Base-by-base conservation (phyloP, 2,888 invertebrate species). In the Venusia cambrica region DNA sequence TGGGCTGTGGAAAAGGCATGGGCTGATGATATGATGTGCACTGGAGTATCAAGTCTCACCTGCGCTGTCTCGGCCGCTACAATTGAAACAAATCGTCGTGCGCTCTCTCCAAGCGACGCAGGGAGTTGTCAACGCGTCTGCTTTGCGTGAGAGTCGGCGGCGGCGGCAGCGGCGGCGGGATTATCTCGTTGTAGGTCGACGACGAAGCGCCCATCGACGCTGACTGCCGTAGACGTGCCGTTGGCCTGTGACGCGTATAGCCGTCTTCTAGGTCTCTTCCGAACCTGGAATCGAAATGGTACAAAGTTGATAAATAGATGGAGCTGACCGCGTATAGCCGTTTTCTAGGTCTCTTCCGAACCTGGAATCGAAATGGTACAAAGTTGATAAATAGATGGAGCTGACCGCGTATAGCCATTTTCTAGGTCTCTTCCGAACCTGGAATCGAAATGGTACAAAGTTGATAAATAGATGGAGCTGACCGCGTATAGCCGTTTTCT, bases 1-100 rank as follows among this genome's bases (percentile, higher is more conserved):
- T n/a, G n/a, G n/a, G n/a, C n/a, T n/a, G n/a, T n/a, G n/a, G n/a
- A n/a, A n/a, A n/a, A n/a, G n/a, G n/a, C n/a, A n/a, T n/a, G n/a
- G n/a, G n/a, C n/a, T n/a, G n/a, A n/a, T n/a, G n/a, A n/a, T n/a
- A n/a, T n/a, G n/a, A n/a, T n/a, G n/a, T n/a, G n/a, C n/a, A n/a
- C n/a, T n/a, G n/a, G n/a, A n/a, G n/a, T n/a, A n/a, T 16, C 0
- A 10, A 28, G 9, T 5, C 26, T 22, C 31, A 78, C 85, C 84
- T 84, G 84, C 85, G 85, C 85, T 75, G 79, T 53, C 57, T 76
- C 74, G 75, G 68, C 73, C 90, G 93, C 93, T 96, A 96, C 92
- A 96, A 93, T 81, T 96, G 95, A 76, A 96, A 97, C 68, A 96
- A 90, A 72, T 96, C 96, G 60, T 97, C 96, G 68, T 96, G 96